These are phyloP conservation scores for Grapholita molesta DNA, from an alignment of 1,140 invertebrate species.

Conservation along the genomic window DNA sequence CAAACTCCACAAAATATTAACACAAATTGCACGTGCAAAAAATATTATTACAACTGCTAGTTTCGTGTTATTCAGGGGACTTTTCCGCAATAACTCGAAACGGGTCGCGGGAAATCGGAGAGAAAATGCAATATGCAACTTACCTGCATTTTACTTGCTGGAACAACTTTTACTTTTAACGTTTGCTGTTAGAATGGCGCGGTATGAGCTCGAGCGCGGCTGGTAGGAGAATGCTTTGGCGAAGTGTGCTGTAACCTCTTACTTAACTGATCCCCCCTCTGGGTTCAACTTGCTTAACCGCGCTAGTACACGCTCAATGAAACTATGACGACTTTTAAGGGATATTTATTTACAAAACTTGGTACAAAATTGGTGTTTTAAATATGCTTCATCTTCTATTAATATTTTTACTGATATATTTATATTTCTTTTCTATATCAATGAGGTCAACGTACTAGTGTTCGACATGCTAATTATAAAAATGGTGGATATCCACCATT, in stretches of 20 bases:
- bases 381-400: too few relatives aligned
- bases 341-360: neutral
- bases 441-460: too few relatives aligned
- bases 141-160: conserved; percentile 44
- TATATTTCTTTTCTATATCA: too few relatives aligned
- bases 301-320: conserved; percentile 15
- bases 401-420: too few relatives aligned
- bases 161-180: conserved; percentile 54
- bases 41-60: neutral
- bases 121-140: conserved; percentile 32
- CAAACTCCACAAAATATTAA: neutral
- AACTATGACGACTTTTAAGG: neutral
- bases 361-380: neutral
- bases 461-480: too few relatives aligned
- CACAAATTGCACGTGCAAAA: neutral
- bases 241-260: conserved; percentile 62
- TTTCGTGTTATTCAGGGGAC: neutral
- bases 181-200: neutral
- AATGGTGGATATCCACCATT: too few relatives aligned
- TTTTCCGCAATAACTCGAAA: neutral
- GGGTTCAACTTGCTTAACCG: conserved; percentile 22
- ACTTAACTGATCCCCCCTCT: conserved; percentile 62
- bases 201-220: conserved; percentile 39
- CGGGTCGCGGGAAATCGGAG: conserved; percentile 1
- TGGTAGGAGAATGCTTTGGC: conserved; percentile 53